These are phyloP conservation scores for Oostethus manadensis DNA, from an alignment of 2,113 vertebrate species.

Conservation along the genomic window DNA sequence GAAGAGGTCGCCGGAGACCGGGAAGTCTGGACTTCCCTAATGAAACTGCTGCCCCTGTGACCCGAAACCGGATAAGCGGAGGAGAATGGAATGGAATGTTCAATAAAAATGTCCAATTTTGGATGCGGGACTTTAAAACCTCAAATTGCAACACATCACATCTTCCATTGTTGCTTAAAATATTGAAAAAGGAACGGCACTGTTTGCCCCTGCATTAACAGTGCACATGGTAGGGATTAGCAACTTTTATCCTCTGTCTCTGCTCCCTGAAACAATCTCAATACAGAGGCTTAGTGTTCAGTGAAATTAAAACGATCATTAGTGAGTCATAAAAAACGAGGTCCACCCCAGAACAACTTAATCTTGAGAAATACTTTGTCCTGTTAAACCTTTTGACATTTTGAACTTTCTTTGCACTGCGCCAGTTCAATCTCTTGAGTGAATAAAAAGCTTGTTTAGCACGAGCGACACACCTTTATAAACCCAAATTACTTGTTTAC, in stretches of 20 bases:
- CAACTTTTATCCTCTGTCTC: conserved; percentile 50
- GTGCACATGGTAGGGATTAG: conserved; percentile 72
- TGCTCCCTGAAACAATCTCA: conserved; percentile 35
- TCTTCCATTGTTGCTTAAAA: conserved; percentile 47
- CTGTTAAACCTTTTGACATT: conserved; percentile 46
- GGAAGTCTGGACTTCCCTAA: too few species aligned
- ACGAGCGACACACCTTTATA: too few species aligned
- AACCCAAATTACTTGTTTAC: too few species aligned
- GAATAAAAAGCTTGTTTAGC: not conserved
- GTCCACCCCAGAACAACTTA: conserved; percentile 50
- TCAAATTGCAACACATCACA: not conserved
- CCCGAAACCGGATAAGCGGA: too few species aligned
- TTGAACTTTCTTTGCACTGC: conserved; percentile 58
- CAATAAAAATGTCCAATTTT: too few species aligned
- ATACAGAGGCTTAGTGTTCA: conserved; percentile 60
- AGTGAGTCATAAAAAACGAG: conserved; percentile 50
- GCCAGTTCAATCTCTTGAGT: conserved; percentile 29
- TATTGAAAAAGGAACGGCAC: conserved; percentile 20
- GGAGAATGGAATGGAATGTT: too few species aligned
- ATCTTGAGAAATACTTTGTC: conserved; percentile 49
- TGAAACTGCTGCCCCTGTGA: too few species aligned
- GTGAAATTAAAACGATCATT: conserved; percentile 63
- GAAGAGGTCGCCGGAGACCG: too few species aligned
- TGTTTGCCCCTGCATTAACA: conserved; percentile 55
- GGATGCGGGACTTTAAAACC: not conserved